Percentiles rank a stretch among this genome's conserved stretches.
Evolutionary conservation across 2,888 invertebrate species (phyloP).

Genomic region (Pachymerium ferrugineum): DNA sequence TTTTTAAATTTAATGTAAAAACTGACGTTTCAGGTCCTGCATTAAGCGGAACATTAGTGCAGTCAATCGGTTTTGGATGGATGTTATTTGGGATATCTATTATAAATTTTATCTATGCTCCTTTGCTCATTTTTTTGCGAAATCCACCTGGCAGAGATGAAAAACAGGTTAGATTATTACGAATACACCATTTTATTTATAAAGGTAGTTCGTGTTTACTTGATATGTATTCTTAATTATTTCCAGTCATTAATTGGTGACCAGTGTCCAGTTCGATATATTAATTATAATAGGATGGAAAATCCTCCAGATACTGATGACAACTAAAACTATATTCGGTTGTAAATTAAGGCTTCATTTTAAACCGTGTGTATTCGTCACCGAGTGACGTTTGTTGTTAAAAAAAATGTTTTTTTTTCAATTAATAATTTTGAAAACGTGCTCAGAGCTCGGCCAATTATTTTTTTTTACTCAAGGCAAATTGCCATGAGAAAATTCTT

Average conservation of each 20-base stretch:
- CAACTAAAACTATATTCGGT: too few species aligned
- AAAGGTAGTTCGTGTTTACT: background rate
- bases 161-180: slow-evolving; percentile 69
- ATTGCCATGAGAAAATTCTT: too few species aligned
- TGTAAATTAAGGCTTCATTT: too few species aligned
- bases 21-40: slow-evolving; percentile 71
- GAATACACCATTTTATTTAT: background rate
- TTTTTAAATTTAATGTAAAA: background rate
- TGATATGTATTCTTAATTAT: background rate
- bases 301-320: background rate
- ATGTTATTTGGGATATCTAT: slow-evolving; percentile 95
- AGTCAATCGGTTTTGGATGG: slow-evolving; percentile 90
- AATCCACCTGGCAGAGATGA: slow-evolving; percentile 91
- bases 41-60: slow-evolving; percentile 85
- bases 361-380: too few species aligned
- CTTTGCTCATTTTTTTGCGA: slow-evolving; percentile 75
- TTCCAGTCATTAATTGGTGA: slow-evolving; percentile 56
- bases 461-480: too few species aligned
- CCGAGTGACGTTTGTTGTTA: too few species aligned
- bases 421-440: too few species aligned
- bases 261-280: slow-evolving; percentile 88
- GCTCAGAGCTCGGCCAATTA: too few species aligned
- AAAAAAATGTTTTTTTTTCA: too few species aligned
- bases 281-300: slow-evolving; percentile 61
- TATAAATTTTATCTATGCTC: slow-evolving; percentile 90